Base-by-base conservation (phyloP, 2,113 vertebrate genomes). In the Mastomys coucha region DNA sequence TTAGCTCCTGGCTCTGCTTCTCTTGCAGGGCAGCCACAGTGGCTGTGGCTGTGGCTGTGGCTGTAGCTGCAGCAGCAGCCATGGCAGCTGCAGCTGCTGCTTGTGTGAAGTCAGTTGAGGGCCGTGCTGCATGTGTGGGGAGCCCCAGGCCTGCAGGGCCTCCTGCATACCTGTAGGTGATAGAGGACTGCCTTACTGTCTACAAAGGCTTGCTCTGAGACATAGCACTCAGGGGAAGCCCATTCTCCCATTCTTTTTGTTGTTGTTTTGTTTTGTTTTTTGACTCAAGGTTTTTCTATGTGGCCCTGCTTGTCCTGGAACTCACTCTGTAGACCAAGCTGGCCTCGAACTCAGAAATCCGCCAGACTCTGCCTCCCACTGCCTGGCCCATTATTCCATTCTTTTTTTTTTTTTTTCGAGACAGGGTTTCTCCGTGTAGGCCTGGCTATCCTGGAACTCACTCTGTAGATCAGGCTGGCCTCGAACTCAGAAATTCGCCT, bases 1-100 rank as follows among this genome's bases (percentile, higher is more conserved):
- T 99, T 98, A 99, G 97, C 97, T 99, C 99, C 97, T 99, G 99
- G 98, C 99, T 99, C 98, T 99, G 99, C 92, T 99, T 99, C 94
- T 99, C 99, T 96, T 99, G 99, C 76, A 99, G 99, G 0, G 99
- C 99, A 0, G 99, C 99, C 39, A 99, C 99, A 0, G 99, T 99
- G 0, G 99, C 99, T 0, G 99, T 99, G 26, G 99, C 99, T 0
- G 99, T 99, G 86, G 99, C 99, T 0, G 99, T 99, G 42, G 99
- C 99, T 0, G 99, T 99, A 96, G 99, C 99, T 0, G 99, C 99
- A 0, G 99, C 99, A 0, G 99, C 99, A 0, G 99, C 99, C 10
- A 99, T 99, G 0, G 99, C 99, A 0, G 99, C 99, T 0, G 99
- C 99, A 0, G 99, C 99, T 0, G 99, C 99, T 0, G 99, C 99